Percentiles rank a stretch among this genome's conserved stretches.
Evolutionary conservation across 1,140 invertebrate genomes (phyloP).

Genomic region (Drosophila sp.): DNA sequence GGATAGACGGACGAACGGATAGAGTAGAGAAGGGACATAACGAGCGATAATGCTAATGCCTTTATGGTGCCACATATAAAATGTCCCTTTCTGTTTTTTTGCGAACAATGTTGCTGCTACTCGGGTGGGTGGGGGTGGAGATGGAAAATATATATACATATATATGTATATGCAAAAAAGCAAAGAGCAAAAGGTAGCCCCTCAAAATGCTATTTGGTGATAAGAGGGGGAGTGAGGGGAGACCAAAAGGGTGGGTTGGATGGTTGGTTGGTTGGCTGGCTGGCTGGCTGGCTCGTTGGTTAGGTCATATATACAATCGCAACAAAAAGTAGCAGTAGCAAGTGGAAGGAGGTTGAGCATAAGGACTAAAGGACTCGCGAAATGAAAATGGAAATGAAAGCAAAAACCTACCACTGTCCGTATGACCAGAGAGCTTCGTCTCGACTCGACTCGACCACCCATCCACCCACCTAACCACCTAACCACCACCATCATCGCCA

Average conservation of each 20-base stretch:
- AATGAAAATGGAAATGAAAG: conserved; percentile 52
- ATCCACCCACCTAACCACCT: conserved; percentile 16
- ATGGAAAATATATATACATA: background rate
- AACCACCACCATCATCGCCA: conserved; percentile 5
- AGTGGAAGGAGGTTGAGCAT: conserved; percentile 10
- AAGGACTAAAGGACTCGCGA: conserved; percentile 59
- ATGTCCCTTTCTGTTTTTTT: conserved; percentile 60
- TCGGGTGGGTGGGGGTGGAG: conserved; percentile 3
- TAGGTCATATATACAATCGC: conserved; percentile 35
- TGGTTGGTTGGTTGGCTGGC: conserved; percentile 32
- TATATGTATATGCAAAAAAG: background rate
- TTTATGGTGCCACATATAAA: conserved; percentile 79
- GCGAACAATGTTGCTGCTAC: conserved; percentile 67
- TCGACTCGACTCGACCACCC: conserved; percentile 34
- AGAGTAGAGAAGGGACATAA: conserved; percentile 61
- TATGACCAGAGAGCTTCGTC: conserved; percentile 58
- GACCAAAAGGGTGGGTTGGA: conserved; percentile 17
- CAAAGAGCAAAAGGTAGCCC: conserved; percentile 20
- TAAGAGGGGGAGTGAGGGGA: conserved; percentile 19
- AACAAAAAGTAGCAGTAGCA: conserved; percentile 14
- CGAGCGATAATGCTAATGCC: conserved; percentile 82
- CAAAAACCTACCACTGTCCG: conserved; percentile 66
- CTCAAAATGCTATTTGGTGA: conserved; percentile 6
- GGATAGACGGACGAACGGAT: background rate
- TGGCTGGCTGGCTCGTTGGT: conserved; percentile 22